A percentile compares a stretch with the other conserved stretches of the same genome.
Evolutionary conservation across 53 echinoderm and acorn worm species (phyloP).

Genomic region (Holothuria leucospilota): DNA sequence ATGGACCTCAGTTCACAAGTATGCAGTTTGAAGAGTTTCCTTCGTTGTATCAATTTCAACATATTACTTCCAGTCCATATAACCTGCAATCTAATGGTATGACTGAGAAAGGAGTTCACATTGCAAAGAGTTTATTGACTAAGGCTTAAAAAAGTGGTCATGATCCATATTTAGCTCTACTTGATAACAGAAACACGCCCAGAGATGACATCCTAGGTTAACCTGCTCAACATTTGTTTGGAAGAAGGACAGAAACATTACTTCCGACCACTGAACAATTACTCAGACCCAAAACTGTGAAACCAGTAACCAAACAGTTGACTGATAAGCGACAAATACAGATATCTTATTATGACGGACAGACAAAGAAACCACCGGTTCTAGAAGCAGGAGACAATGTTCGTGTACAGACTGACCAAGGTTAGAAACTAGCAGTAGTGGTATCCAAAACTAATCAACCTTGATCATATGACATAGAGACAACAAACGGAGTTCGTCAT

Average conservation of each 20-base stretch:
- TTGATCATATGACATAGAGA: background rate
- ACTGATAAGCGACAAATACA: no score
- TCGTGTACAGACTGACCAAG: background rate
- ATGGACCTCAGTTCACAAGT: conserved; percentile 27
- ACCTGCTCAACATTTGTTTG: background rate
- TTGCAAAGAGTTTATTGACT: background rate
- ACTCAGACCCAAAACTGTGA: conserved; percentile 7
- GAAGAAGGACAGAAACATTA: conserved; percentile 37
- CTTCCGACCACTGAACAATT: conserved; percentile 32
- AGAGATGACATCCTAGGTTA: background rate
- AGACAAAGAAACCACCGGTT: background rate
- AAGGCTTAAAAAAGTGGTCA: conserved; percentile 30
- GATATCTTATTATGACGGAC: conserved; percentile 4
- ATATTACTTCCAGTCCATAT: conserved; percentile 26
- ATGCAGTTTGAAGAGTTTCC: background rate
- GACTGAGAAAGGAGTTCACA: conserved; percentile 56
- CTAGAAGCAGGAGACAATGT: background rate
- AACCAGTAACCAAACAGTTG: background rate
- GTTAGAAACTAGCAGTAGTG: background rate
- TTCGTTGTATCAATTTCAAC: background rate
- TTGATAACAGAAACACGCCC: conserved; percentile 52
- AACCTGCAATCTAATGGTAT: conserved; percentile 59
- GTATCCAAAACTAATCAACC: background rate
- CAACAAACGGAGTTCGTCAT: background rate
- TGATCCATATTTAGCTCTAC: conserved; percentile 50